Conservation (phyloP, 2,113 vertebrate genomes). For the Daubentonia madagascariensis region DNA sequence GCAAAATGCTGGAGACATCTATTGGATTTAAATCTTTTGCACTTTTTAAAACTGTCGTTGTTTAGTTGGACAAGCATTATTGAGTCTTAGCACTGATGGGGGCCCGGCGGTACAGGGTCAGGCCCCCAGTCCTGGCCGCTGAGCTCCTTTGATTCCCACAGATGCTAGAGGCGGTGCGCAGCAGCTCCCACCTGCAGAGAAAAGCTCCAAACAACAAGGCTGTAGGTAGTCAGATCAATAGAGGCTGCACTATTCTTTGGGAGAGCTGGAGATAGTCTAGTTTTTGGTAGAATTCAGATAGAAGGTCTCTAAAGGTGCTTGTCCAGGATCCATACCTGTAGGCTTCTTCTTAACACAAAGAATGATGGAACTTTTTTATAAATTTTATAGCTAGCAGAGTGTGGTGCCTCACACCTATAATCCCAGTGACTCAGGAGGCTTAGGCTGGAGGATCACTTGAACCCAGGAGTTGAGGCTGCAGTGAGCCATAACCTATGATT, state of each 20-base stretch:
- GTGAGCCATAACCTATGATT: too few species aligned
- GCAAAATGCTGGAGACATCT: neutral
- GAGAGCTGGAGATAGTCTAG: neutral
- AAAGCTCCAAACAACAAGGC: neutral
- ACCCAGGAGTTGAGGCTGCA: too few species aligned
- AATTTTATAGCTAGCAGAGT: neutral
- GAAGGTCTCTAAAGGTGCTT: neutral
- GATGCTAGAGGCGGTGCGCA: neutral
- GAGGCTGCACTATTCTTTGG: neutral
- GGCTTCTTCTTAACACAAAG: neutral
- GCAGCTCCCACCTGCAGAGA: neutral
- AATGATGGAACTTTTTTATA: neutral
- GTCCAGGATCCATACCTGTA: neutral
- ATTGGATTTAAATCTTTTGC: neutral
- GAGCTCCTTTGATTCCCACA: neutral
- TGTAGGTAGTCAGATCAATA: neutral
- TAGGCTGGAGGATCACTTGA: too few species aligned
- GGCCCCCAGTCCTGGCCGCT: neutral
- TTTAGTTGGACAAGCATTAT: neutral
- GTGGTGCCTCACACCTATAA: too few species aligned
- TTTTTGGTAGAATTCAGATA: neutral
- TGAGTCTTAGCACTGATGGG: neutral
- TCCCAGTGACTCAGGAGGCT: too few species aligned
- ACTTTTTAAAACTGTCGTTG: neutral
- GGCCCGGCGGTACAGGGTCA: neutral